Evolutionary conservation across 2,797 vertebrate genomes (phyloP), one percentile per base, ranked within the genome.

Genomic region (Myotis myotis): DNA sequence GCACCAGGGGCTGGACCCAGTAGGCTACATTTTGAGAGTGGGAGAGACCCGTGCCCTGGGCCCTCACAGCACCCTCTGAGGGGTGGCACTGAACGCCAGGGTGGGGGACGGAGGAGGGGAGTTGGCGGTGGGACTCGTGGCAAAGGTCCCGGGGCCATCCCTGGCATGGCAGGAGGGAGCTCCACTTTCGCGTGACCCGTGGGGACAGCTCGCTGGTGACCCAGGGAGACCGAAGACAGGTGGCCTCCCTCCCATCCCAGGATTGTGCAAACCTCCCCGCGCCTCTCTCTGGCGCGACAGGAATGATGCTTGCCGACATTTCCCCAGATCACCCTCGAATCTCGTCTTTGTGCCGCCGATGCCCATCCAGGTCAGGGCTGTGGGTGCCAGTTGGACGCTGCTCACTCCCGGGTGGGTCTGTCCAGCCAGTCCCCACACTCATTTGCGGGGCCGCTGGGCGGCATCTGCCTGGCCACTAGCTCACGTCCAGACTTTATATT

Each of bases 151-250:
- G 12, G 36, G 9, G 53, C 20, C 33, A 19, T 11, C 11, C 30
- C 15, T 15, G 47, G 74, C 8, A 0, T 2, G 49, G 57, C 10
- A 53, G 3, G 60, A 6, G 0, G 8, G 19, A 25, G 25, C 12
- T 6, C 9, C 16, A 13, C 9, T 16, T 23, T 25, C 44, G 0
- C 0, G n/a, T 9, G 66, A 33, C 66, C 47, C 30, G 2, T 0
- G 3, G 57, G 38, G 68, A 38, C n/a, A 17, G 57, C 57, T 68
- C 10, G 0, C 15, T 4, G 2, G 41, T 1, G 1, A 7, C 23
- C 23, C 72, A 6, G 66, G 28, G 7, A 33, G 41, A 19, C 66
- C 38, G 7, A 19, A 78, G 53, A 16, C 64, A 47, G 20, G 60
- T 0, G 3, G 5, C 88, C 12, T 49, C 53, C 17, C 11, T 70